phyloP scores from a whole-genome alignment of 2,113 vertebrate genomes.

The Elgaria multicarinata region DNA sequence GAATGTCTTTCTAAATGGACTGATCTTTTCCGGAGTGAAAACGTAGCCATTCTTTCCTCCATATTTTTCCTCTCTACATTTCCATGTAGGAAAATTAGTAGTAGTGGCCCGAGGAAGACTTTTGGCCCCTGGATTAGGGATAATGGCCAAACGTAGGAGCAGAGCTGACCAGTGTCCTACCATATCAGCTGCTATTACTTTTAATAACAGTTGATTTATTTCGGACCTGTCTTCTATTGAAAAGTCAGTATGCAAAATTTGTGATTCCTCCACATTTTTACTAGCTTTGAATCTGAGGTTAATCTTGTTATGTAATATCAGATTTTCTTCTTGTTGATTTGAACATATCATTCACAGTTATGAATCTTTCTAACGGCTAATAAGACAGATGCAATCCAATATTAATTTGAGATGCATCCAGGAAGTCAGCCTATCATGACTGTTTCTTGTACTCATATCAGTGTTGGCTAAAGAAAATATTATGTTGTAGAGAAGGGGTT shows the following conservation, averaged over 20 bases:
- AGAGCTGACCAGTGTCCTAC: not conserved
- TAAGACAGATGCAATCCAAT: not conserved
- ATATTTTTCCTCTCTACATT: too few species aligned
- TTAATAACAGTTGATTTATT: slow-evolving; percentile 10
- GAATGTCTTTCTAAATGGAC: too few species aligned
- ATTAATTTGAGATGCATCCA: not conserved
- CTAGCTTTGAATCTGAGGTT: not conserved
- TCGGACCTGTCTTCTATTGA: not conserved
- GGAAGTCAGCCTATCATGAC: not conserved
- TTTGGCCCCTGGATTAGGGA: not conserved
- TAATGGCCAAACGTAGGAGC: not conserved
- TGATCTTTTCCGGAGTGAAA: too few species aligned
- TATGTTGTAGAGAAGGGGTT: not conserved
- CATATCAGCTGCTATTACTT: not conserved
- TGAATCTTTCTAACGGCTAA: not conserved
- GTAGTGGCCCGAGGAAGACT: not conserved
- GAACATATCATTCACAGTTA: not conserved
- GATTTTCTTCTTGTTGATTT: not conserved
- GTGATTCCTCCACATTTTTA: not conserved
- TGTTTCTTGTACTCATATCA: not conserved
- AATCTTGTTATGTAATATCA: not conserved
- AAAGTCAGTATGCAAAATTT: not conserved
- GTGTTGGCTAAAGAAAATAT: not conserved
- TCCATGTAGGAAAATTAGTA: too few species aligned
- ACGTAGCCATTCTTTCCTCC: too few species aligned